A percentile compares a stretch with the other conserved stretches of the same genome.
Evolutionary conservation across 2,797 vertebrate species (phyloP).

Genomic region (Mareca strepera): DNA sequence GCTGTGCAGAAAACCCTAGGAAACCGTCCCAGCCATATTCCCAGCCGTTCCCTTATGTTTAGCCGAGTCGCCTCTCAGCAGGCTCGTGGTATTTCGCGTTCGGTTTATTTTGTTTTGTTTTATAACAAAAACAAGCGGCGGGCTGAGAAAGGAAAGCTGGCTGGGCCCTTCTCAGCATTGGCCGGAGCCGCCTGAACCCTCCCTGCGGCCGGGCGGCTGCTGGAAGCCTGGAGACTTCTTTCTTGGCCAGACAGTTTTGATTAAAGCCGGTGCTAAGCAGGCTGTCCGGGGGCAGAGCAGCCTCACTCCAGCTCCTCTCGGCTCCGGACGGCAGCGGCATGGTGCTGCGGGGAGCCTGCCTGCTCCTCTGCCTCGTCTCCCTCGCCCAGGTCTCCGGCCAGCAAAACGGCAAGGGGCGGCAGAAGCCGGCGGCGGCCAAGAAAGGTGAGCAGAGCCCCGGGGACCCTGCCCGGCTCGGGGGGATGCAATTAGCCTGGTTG

Average conservation of each 20-base stretch:
- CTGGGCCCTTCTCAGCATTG: slow-evolving; percentile 22
- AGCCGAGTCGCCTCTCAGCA: background rate
- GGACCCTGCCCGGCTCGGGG: background rate
- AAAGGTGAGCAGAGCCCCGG: slow-evolving; percentile 81
- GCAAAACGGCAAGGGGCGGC: slow-evolving; percentile 69
- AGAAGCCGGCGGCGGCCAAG: slow-evolving; percentile 60
- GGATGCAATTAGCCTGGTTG: fast-evolving
- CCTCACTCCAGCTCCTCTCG: background rate
- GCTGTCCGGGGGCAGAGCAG: background rate
- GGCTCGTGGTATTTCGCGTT: background rate
- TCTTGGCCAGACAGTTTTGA: slow-evolving; percentile 68
- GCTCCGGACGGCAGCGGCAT: slow-evolving; percentile 71
- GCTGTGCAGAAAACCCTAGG: background rate
- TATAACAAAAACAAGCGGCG: background rate
- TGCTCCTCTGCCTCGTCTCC: slow-evolving; percentile 84
- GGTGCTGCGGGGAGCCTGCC: slow-evolving; percentile 78
- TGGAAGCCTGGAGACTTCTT: background rate
- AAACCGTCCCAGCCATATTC: background rate
- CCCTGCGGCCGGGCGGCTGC: slow-evolving; percentile 60
- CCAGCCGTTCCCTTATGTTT: background rate
- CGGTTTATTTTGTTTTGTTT: background rate
- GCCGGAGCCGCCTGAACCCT: background rate
- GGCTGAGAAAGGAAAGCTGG: background rate
- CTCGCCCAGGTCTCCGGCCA: slow-evolving; percentile 79
- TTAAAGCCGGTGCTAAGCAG: slow-evolving; percentile 42